phyloP scores from a whole-genome alignment of 2,888 invertebrate species.

The Tuberolachnus salignus region DNA sequence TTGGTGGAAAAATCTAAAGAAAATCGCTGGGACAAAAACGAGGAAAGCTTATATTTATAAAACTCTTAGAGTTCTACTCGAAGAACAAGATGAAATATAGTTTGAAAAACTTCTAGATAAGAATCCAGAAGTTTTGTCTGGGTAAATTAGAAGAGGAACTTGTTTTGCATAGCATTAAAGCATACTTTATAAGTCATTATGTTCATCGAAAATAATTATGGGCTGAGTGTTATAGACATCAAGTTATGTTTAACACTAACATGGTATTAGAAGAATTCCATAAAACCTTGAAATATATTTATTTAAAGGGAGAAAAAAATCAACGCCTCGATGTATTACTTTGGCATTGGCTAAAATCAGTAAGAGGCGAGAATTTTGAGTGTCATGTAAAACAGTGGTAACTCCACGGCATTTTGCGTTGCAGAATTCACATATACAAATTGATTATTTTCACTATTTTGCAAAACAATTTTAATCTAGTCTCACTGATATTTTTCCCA shows the following conservation, averaged over 20 bases:
- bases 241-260: constrained; percentile 21
- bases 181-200: constrained; percentile 42
- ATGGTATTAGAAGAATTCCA: constrained; percentile 14
- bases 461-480: too few species aligned
- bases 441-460: too few species aligned
- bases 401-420: too few species aligned
- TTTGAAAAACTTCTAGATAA: constrained; percentile 34
- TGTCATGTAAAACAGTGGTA: background rate
- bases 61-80: constrained; percentile 33
- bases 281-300: constrained; percentile 22
- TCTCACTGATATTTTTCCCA: too few species aligned
- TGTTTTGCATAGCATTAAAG: constrained; percentile 6
- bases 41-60: constrained; percentile 21
- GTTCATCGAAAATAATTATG: background rate
- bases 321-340: background rate
- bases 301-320: constrained; percentile 17
- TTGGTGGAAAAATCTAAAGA: constrained; percentile 32
- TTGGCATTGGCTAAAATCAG: background rate
- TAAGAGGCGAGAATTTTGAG: constrained; percentile 7
- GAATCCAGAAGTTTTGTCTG: constrained; percentile 16
- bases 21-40: constrained; percentile 4
- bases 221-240: constrained; percentile 44
- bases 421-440: too few species aligned
- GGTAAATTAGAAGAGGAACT: constrained; percentile 23
- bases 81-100: constrained; percentile 27